phyloP scores from a whole-genome alignment of 2,888 invertebrate species.

The Rhagium mordax region DNA sequence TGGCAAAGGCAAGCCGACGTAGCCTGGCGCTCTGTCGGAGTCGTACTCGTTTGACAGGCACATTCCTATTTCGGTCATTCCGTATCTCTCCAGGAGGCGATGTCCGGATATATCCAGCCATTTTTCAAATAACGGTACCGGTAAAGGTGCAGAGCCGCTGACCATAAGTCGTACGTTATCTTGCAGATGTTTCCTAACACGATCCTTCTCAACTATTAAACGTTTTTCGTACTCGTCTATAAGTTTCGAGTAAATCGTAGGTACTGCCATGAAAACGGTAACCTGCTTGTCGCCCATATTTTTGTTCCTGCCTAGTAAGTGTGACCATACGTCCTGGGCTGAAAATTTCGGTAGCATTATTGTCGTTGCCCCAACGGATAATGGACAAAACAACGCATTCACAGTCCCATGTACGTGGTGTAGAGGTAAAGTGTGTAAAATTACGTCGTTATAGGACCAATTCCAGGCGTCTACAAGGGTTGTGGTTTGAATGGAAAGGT shows the following conservation, averaged over 20 bases:
- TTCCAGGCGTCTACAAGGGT: constrained; percentile 83
- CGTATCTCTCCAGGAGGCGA: constrained; percentile 72
- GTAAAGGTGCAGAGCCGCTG: constrained; percentile 87
- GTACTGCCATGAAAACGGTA: constrained; percentile 92
- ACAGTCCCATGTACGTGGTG: constrained; percentile 91
- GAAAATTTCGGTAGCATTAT: constrained; percentile 81
- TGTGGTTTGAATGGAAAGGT: constrained; percentile 79
- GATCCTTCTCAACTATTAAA: constrained; percentile 73
- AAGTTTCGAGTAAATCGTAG: constrained; percentile 87
- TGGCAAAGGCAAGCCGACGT: constrained; percentile 85
- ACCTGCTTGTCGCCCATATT: constrained; percentile 72
- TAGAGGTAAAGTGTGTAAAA: constrained; percentile 86
- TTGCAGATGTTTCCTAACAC: constrained; percentile 73
- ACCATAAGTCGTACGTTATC: constrained; percentile 72
- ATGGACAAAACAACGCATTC: constrained; percentile 83
- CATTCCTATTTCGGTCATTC: constrained; percentile 93
- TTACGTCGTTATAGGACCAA: constrained; percentile 78
- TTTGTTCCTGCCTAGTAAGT: constrained; percentile 79
- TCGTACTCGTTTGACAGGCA: constrained; percentile 83
- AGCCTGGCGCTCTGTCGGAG: constrained; percentile 76
- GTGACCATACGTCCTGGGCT: constrained; percentile 79
- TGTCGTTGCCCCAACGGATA: constrained; percentile 84
- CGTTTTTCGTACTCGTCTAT: constrained; percentile 81
- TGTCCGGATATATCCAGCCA: constrained; percentile 90
- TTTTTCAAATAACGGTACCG: constrained; percentile 78